Percentiles rank a stretch among this genome's conserved stretches.
These are phyloP conservation scores for Phylloscopus trochilus DNA, from an alignment of 2,113 vertebrate genomes.

Conservation along the genomic window DNA sequence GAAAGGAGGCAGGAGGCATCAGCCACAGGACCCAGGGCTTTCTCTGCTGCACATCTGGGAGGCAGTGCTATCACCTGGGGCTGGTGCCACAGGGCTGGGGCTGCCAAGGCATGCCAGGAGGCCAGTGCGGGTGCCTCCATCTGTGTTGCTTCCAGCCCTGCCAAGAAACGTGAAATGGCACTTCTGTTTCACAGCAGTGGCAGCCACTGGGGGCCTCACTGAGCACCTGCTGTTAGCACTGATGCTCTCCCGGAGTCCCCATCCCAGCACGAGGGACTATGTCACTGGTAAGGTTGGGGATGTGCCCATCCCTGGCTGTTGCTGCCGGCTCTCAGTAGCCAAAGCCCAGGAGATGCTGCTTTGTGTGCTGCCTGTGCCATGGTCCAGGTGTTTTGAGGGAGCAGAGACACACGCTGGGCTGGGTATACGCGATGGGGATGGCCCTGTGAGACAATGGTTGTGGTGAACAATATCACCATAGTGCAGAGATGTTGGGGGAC, in stretches of 20 bases:
- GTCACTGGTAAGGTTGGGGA: neutral
- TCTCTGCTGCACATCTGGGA: neutral
- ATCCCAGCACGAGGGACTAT: accelerated
- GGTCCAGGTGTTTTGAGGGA: accelerated
- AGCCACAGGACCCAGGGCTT: neutral
- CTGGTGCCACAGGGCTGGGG: neutral
- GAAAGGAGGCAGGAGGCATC: neutral
- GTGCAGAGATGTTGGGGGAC: neutral
- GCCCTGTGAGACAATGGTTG: accelerated
- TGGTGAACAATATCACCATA: neutral
- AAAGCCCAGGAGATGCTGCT: neutral
- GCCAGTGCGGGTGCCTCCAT: neutral
- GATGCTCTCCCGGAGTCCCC: accelerated
- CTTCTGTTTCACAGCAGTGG: neutral
- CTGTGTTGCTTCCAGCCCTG: conserved; percentile 29
- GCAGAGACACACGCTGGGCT: accelerated
- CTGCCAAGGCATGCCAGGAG: neutral
- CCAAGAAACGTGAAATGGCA: conserved; percentile 52
- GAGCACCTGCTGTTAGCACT: neutral
- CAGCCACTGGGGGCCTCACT: neutral
- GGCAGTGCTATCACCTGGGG: neutral
- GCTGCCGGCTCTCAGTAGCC: neutral
- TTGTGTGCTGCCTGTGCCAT: neutral
- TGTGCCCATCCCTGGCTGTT: neutral
- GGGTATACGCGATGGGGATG: neutral